These are phyloP conservation scores for Ricordea florida DNA, from an alignment of 92 coral and sea anemone species.

Conservation along the genomic window DNA sequence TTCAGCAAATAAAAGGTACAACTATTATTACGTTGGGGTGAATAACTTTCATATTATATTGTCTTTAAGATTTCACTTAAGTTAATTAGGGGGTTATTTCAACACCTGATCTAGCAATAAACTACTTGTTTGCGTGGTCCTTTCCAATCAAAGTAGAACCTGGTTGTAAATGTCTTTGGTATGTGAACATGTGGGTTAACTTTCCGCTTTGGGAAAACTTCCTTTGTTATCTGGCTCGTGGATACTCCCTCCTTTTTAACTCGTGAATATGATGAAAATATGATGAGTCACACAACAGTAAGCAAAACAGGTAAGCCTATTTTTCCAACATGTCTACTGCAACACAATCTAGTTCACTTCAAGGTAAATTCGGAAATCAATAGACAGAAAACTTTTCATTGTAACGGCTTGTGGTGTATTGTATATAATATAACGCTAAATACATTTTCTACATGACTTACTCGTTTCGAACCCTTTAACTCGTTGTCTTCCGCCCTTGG, in stretches of 20 bases:
- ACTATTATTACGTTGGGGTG: no score
- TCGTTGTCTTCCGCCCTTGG: no score
- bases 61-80: background rate
- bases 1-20: no score
- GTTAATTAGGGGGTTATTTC: background rate
- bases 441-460: no score
- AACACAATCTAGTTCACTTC: no score
- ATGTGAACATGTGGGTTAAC: slow-evolving; percentile 80
- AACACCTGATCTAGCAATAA: slow-evolving; percentile 48
- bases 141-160: slow-evolving; percentile 94
- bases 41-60: no score
- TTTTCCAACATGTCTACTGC: slow-evolving; percentile 79
- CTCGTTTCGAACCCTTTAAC: no score
- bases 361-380: no score
- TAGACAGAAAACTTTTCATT: no score
- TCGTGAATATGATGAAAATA: slow-evolving; percentile 55
- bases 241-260: slow-evolving; percentile 78
- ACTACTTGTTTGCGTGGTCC: slow-evolving; percentile 94
- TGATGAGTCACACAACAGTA: slow-evolving; percentile 84
- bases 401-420: no score
- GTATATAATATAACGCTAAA: no score
- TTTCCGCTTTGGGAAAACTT: slow-evolving; percentile 79
- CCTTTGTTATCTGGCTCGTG: slow-evolving; percentile 76
- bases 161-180: slow-evolving; percentile 70
- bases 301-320: slow-evolving; percentile 68